phyloP scores from a whole-genome alignment of 2,113 vertebrate genomes.

The Ceyx melanurus region DNA sequence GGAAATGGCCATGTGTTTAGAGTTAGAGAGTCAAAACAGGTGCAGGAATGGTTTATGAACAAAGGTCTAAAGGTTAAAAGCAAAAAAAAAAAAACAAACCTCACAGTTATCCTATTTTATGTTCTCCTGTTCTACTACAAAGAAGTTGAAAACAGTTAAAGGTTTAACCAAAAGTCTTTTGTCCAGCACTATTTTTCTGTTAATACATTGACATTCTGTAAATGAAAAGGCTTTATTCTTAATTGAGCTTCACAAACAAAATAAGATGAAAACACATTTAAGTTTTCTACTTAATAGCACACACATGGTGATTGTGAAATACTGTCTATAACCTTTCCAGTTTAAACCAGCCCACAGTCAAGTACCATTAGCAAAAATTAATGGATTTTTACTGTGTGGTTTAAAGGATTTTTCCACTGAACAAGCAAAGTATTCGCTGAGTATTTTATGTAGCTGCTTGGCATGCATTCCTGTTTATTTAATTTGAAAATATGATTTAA shows the following conservation, averaged over 20 bases:
- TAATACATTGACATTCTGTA: constrained; percentile 1
- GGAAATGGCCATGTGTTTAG: constrained; percentile 38
- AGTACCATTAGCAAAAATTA: constrained; percentile 18
- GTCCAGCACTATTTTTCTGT: neutral
- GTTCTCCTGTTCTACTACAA: constrained; percentile 33
- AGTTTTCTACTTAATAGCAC: constrained; percentile 22
- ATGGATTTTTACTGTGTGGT: constrained; percentile 29
- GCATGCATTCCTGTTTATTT: neutral
- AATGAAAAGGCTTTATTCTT: constrained; percentile 24
- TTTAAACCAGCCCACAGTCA: constrained; percentile 18
- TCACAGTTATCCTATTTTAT: constrained; percentile 41
- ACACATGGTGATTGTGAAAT: constrained; percentile 57
- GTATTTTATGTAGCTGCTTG: constrained; percentile 23
- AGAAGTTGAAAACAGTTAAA: constrained; percentile 1
- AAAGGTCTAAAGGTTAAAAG: constrained; percentile 58
- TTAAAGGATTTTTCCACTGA: constrained; percentile 57
- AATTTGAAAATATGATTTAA: constrained; percentile 36
- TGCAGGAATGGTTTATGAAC: constrained; percentile 52
- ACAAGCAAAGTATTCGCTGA: neutral
- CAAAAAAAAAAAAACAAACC: neutral
- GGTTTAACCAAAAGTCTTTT: neutral
- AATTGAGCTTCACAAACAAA: constrained; percentile 53
- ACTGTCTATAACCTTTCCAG: constrained; percentile 38
- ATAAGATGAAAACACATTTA: constrained; percentile 44
- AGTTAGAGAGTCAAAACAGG: constrained; percentile 62